Base-by-base conservation (phyloP, 2,113 vertebrate species). In the Polypterus senegalus region DNA sequence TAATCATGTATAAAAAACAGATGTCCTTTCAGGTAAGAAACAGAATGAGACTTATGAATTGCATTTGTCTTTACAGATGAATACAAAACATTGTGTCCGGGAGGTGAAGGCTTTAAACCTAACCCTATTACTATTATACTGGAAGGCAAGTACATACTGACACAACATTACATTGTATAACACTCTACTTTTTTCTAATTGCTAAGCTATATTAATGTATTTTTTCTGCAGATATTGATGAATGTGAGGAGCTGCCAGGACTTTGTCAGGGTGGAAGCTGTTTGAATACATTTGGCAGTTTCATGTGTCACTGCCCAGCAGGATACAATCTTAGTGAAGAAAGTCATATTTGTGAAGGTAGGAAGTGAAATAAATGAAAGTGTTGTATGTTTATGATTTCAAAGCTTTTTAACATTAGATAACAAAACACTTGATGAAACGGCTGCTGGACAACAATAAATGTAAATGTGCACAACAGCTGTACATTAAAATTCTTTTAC, bases 241-340 rank as follows among this genome's bases (percentile, higher is more conserved):
- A 92, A 70, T 92, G 89, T 70, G 85, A 88, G 70, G 86, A 90
- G 65, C 69, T 91, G 46, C 90, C 89, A 7, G 89, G 89, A 7
- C 80, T 92, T 57, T 92, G 89, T 71, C 88, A 88, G 60, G 87
- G 87, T 44, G 90, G 90, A 72, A 88, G 90, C 68, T 92, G 88
- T 67, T 79, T 91, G 69, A 92, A 92, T 74, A 88, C 86, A 44
- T 89, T 92, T 7, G 89, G 88, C 63, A 92, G 88, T 68, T 92
- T 92, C 73, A 87, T 90, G 61, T 92, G 89, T 57, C 86, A 88
- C 66, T 92, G 89, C 63, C 88, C 88, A 0, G 74, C 80, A 52
- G 89, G 88, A 52, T 92, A 88, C 77, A 86, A 89, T 75, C 87
- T 91, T 67, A 89, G 86, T 11, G 80, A 85, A 67, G 84, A 88